phyloP scores from a whole-genome alignment of 2,888 invertebrate species.

The Polydrusus cervinus region DNA sequence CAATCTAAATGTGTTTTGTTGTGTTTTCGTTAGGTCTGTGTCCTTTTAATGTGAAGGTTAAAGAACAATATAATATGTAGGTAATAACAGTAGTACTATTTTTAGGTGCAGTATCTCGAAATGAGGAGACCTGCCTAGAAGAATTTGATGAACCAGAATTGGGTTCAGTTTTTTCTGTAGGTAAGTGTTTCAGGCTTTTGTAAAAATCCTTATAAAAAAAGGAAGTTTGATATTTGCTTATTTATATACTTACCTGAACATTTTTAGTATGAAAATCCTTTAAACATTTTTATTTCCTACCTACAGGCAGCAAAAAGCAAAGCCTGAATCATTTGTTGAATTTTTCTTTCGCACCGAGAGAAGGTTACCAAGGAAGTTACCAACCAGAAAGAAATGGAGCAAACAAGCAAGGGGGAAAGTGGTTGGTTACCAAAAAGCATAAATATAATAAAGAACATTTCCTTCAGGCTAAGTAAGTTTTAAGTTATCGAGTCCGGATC shows the following conservation, averaged over 20 bases:
- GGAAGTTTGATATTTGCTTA: too few species aligned
- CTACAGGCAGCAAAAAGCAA: slow-evolving; percentile 90
- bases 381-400: slow-evolving; percentile 22
- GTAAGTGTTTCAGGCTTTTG: slow-evolving; percentile 3
- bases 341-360: slow-evolving; percentile 82
- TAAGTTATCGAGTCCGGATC: neutral
- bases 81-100: neutral
- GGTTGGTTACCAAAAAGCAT: slow-evolving; percentile 74
- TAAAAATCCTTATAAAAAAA: neutral
- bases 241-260: neutral
- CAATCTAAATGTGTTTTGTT: too few species aligned
- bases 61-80: too few species aligned
- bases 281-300: neutral
- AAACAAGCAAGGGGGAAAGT: slow-evolving; percentile 52
- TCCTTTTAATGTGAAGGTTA: too few species aligned
- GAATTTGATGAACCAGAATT: slow-evolving; percentile 80
- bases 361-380: slow-evolving; percentile 53
- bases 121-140: slow-evolving; percentile 79
- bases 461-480: slow-evolving; percentile 91
- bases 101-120: slow-evolving; percentile 75
- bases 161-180: slow-evolving; percentile 82
- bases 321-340: slow-evolving; percentile 95
- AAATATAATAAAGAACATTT: slow-evolving; percentile 95
- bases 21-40: too few species aligned
- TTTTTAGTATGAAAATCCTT: neutral